Evolutionary conservation across 2,797 vertebrate genomes (phyloP), one percentile per base, ranked within the genome.

Genomic region (Manis javanica): DNA sequence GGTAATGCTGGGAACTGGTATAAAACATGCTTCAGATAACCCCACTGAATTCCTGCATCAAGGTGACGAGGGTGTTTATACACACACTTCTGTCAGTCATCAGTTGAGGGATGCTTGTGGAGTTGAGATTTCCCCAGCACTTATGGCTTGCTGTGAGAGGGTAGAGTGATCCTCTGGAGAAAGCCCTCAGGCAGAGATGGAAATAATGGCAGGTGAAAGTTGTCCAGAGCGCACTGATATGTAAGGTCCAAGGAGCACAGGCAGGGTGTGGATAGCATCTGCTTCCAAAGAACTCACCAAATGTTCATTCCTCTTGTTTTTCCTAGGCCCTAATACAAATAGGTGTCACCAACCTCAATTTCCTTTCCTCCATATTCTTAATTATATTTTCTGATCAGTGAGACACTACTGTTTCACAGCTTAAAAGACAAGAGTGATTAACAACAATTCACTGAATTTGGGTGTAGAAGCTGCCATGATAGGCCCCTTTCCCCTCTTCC

Each of bases 21-120:
- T 51, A 91, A 92, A 88, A 90, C 39, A 61, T 64, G 34, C 37
- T 90, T 94, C 64, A 72, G 57, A 74, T 83, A 93, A 79, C 8
- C 4, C 11, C 24, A 57, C 37, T 93, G 3, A 29, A 53, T 46
- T 46, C 46, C 46, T 46, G 34, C 91, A 89, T 87, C 24, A 90
- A 79, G 42, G 64, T 53, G 12, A 42, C 10, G 53, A 31, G 23
- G 29, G 2, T 87, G 77, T 91, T 96, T 87, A 87, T 71, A 87
- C 4, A 64, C 7, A 51, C 75, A 77, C 8, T 90, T 93, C 42
- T 83, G 57, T 66, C 59, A 69, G 79, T 79, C 29, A 84, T 46
- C 82, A 63, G 37, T 51, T 81, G 75, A 95, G 39, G 29, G 64
- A 23, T 83, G 21, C 13, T 94, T 11, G 39, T 90, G 31, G 53